A percentile compares a stretch with the other conserved stretches of the same genome.
These are phyloP conservation scores for Nesospiza acunhae DNA, from an alignment of 2,113 vertebrate species.

Conservation along the genomic window DNA sequence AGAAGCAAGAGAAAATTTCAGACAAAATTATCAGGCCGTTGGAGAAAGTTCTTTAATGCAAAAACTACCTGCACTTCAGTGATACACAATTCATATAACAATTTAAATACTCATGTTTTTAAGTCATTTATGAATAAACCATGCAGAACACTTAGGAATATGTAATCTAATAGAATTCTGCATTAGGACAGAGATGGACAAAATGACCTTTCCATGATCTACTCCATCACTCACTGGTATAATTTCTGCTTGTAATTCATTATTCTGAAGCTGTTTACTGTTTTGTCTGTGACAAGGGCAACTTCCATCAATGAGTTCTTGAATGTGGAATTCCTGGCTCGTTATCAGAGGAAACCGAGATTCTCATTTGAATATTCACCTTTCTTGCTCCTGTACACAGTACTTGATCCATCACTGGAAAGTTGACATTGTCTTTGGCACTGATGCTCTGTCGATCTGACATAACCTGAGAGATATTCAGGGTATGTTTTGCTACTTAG, in stretches of 20 bases:
- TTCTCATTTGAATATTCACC: constrained; percentile 18
- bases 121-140: background rate
- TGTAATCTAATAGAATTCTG: background rate
- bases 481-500: constrained; percentile 7
- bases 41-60: background rate
- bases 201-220: background rate
- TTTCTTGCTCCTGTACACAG: background rate
- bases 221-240: background rate
- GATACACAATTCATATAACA: background rate
- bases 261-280: constrained; percentile 39
- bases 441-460: background rate
- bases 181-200: background rate
- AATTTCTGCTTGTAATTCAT: constrained; percentile 33
- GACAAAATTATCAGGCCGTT: background rate
- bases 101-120: background rate
- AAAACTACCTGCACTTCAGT: background rate
- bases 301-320: background rate
- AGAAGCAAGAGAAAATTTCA: background rate
- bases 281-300: constrained; percentile 22
- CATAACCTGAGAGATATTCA: background rate
- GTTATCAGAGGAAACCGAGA: background rate
- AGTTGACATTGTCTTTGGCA: background rate
- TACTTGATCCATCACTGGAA: constrained; percentile 2
- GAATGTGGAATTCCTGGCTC: constrained; percentile 1
- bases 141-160: background rate